Evolutionary conservation across 2,888 invertebrate genomes (phyloP), one percentile per base, ranked within the genome.

Genomic region (Lasioglossum pauxillum): DNA sequence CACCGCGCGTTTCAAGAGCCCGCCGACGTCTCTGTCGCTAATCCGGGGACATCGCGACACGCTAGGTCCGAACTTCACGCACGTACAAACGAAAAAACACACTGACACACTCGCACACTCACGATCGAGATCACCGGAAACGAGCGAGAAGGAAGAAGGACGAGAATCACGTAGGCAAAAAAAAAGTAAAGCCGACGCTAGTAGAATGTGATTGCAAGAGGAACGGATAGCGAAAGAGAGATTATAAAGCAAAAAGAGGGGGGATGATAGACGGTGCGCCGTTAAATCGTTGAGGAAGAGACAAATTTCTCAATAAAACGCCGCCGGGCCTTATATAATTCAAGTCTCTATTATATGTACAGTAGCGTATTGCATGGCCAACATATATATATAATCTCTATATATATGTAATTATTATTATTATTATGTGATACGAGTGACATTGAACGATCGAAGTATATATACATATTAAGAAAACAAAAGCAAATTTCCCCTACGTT

Each of bases 221-320:
- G 64, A 79, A 67, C 14, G 16, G 64, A 27, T 46, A 75, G 72
- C n/a, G 73, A 89, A 78, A 91, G 87, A 89, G 91, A 93, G 92
- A 93, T 93, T 92, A 92, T 90, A 82, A 93, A 93, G 92, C 92
- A 93, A 91, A 92, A 93, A 92, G 92, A 93, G 91, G 92, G 93
- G 90, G 91, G 89, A 90, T 85, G 91, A 87, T 90, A 87, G 75
- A 86, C 49, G 82, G 75, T 75, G 80, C 88, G 67, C 86, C 85
- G 82, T 89, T 38, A 87, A 81, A 87, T 90, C 88, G 82, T 88
- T 88, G 85, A 92, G 88, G 86, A 85, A 91, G 89, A 91, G 92
- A 93, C 91, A 75, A 86, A 93, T 93, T 95, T 95, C 95, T 95
- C 95, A 95, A 95, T 95, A 95, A 95, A 95, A 95, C 95, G 95